Conservation (phyloP, 1,140 invertebrate species). For the Drosophila asahinai region DNA sequence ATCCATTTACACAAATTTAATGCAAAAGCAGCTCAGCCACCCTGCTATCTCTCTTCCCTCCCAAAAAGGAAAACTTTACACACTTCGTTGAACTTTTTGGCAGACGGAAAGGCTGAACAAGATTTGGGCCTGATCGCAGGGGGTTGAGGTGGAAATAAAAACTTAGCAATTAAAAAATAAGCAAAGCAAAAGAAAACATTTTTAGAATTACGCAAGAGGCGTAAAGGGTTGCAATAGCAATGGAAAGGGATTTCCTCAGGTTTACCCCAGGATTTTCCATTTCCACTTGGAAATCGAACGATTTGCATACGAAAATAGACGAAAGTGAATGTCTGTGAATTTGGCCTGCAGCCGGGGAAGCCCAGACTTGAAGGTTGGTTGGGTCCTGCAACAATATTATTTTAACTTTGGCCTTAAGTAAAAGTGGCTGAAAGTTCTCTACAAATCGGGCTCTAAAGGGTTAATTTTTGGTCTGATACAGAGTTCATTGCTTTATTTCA, state of each 20-base stretch:
- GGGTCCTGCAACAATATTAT: conserved; percentile 74
- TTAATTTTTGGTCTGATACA: conserved; percentile 1
- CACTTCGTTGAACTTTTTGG: conserved; percentile 78
- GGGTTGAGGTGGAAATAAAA: conserved; percentile 58
- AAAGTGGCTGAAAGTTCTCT: conserved; percentile 42
- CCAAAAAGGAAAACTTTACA: conserved; percentile 67
- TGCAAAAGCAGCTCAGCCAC: conserved; percentile 65
- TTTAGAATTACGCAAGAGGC: conserved; percentile 73
- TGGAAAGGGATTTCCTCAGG: conserved; percentile 26
- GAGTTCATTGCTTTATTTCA: conserved; percentile 22
- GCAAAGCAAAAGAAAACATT: conserved; percentile 75
- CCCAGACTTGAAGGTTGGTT: conserved; percentile 27
- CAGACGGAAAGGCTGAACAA: conserved; percentile 21
- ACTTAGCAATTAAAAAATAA: conserved; percentile 81
- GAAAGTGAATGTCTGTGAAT: conserved; percentile 40
- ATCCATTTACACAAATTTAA: conserved; percentile 84
- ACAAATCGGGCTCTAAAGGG: background rate
- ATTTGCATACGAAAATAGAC: conserved; percentile 78
- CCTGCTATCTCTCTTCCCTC: no score
- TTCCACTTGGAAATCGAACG: conserved; percentile 34
- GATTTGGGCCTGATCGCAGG: conserved; percentile 2
- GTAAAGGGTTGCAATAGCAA: conserved; percentile 62
- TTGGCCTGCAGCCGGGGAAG: conserved; percentile 33
- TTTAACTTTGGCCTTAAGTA: conserved; percentile 73
- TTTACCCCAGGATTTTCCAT: conserved; percentile 17